Evolutionary conservation across 2,113 vertebrate species (phyloP).

Genomic region (Menidia beryllina): DNA sequence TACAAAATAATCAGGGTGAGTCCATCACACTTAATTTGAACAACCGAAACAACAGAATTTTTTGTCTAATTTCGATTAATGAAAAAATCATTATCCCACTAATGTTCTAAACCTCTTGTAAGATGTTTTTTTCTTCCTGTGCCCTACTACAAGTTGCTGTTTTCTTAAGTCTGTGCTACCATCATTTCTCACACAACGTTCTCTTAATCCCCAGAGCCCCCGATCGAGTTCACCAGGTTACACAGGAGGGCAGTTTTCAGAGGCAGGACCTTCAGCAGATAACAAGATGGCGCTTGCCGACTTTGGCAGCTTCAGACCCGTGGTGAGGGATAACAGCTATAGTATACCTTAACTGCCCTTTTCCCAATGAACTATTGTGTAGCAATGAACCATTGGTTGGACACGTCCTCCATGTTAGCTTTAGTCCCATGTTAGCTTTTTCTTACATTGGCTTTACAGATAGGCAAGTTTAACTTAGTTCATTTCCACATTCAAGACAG

Average conservation of each 20-base stretch:
- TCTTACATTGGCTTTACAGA: background rate
- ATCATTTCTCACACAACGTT: background rate
- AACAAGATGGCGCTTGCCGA: slow-evolving; percentile 86
- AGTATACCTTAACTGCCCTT: background rate
- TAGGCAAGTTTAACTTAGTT: background rate
- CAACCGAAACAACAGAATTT: background rate
- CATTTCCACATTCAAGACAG: background rate
- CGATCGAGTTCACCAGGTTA: slow-evolving; percentile 55
- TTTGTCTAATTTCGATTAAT: background rate
- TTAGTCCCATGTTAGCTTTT: too few species aligned
- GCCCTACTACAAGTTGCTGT: too few species aligned
- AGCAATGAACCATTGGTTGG: background rate
- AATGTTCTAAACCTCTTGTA: too few species aligned
- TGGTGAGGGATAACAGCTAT: slow-evolving; percentile 79
- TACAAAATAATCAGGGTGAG: slow-evolving; percentile 90
- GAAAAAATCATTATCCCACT: too few species aligned
- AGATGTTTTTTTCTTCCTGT: background rate
- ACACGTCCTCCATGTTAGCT: background rate
- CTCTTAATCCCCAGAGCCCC: slow-evolving; percentile 52
- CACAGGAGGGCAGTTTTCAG: slow-evolving; percentile 73
- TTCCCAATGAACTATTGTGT: too few species aligned
- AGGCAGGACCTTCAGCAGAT: slow-evolving; percentile 73
- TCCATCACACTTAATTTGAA: slow-evolving; percentile 1
- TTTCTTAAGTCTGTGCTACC: background rate
- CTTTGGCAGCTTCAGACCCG: slow-evolving; percentile 76